phyloP scores from a whole-genome alignment of 1,140 invertebrate species.

The Aphidius gifuensis region DNA sequence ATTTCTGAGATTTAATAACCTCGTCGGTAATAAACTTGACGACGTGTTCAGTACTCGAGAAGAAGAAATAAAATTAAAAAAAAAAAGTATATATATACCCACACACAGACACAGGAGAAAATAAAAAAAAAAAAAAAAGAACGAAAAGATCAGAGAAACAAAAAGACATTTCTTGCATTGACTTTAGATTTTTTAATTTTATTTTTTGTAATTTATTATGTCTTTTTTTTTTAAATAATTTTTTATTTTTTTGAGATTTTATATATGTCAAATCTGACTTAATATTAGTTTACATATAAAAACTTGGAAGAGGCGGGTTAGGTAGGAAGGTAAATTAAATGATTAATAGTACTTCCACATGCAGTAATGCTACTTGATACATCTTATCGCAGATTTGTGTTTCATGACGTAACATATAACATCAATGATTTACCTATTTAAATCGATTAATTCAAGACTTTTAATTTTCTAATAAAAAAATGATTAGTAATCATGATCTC shows the following conservation, averaged over 20 bases:
- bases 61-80: neutral
- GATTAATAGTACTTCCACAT: slow-evolving; percentile 41
- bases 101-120: neutral
- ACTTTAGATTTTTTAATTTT: neutral
- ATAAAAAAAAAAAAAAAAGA: slow-evolving; percentile 9
- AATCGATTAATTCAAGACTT: slow-evolving; percentile 8
- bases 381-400: slow-evolving; percentile 40
- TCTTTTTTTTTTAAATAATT: neutral
- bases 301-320: slow-evolving; percentile 10
- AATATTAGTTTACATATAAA: neutral
- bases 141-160: too few species aligned
- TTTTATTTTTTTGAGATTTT: neutral
- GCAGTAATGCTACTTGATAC: slow-evolving; percentile 30
- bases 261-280: too few species aligned
- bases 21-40: slow-evolving; percentile 27
- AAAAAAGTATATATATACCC: neutral
- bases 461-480: neutral
- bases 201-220: neutral
- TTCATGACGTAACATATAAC: slow-evolving; percentile 22
- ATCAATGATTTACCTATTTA: slow-evolving; percentile 28
- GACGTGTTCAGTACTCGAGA: neutral
- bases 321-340: slow-evolving; percentile 41
- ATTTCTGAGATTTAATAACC: slow-evolving; percentile 39
- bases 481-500: neutral
- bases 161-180: too few species aligned